phyloP scores from a whole-genome alignment of 2,797 vertebrate genomes.

The Eulemur rubriventer region DNA sequence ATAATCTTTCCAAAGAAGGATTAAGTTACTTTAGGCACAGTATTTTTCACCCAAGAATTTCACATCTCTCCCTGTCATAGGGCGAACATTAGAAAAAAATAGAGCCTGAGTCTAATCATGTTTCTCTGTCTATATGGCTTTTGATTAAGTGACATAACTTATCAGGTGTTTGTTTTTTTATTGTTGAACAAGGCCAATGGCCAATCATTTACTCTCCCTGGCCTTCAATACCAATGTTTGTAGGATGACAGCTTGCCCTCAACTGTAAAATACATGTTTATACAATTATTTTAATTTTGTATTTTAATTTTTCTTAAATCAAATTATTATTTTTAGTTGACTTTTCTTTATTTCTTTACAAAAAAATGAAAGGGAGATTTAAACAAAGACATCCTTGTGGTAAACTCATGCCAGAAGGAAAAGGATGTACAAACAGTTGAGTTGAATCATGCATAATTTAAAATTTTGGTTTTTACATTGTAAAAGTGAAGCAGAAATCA shows the following conservation, averaged over 20 bases:
- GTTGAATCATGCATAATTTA: not conserved
- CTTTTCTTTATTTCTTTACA: not conserved
- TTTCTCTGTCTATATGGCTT: not conserved
- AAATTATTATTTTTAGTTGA: not conserved
- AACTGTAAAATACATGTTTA: not conserved
- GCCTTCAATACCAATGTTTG: not conserved
- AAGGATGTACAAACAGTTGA: not conserved
- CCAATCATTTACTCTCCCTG: not conserved
- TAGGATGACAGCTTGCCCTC: not conserved
- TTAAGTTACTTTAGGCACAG: not conserved
- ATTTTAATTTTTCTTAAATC: not conserved
- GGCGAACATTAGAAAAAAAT: not conserved
- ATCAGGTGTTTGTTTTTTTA: not conserved
- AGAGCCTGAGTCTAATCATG: not conserved
- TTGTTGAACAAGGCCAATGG: too few relatives aligned
- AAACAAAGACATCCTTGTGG: not conserved
- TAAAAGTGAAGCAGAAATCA: not conserved
- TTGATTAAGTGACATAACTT: not conserved
- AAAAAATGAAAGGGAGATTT: not conserved
- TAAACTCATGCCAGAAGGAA: not conserved
- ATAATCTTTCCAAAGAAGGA: not conserved
- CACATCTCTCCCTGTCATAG: not conserved
- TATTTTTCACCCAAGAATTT: not conserved
- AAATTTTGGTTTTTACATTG: not conserved
- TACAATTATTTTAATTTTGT: not conserved